Conservation (phyloP, 2,113 vertebrate species). For the Globicephala melas region DNA sequence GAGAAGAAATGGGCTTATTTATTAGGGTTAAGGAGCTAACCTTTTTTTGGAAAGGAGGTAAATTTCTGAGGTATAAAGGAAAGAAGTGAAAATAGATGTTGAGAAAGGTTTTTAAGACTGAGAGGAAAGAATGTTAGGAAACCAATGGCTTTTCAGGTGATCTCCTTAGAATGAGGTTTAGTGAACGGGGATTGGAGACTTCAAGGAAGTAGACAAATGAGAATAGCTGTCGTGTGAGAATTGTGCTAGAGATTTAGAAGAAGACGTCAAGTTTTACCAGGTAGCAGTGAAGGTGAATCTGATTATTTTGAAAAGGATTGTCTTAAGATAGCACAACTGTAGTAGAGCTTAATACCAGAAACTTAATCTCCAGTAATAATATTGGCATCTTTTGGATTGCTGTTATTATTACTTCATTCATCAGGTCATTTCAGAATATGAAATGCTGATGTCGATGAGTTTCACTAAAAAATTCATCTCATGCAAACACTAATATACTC, state of each 20-base stretch:
- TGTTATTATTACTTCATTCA: neutral
- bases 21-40: neutral
- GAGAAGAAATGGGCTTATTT: neutral
- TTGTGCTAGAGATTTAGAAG: neutral
- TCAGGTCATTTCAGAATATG: neutral
- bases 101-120: neutral
- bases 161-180: neutral
- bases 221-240: neutral
- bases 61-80: neutral
- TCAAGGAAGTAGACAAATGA: neutral
- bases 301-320: slow-evolving; percentile 9
- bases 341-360: neutral
- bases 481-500: neutral
- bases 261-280: neutral
- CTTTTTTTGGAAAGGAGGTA: neutral
- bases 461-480: neutral
- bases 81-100: neutral
- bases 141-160: neutral
- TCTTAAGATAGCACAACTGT: neutral
- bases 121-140: neutral
- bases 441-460: slow-evolving; percentile 1
- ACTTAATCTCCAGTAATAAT: neutral
- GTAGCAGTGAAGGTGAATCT: neutral
- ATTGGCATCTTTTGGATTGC: neutral
- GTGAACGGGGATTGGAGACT: neutral